Base-by-base conservation (phyloP, 2,113 vertebrate genomes). In the Dicentrarchus labrax region DNA sequence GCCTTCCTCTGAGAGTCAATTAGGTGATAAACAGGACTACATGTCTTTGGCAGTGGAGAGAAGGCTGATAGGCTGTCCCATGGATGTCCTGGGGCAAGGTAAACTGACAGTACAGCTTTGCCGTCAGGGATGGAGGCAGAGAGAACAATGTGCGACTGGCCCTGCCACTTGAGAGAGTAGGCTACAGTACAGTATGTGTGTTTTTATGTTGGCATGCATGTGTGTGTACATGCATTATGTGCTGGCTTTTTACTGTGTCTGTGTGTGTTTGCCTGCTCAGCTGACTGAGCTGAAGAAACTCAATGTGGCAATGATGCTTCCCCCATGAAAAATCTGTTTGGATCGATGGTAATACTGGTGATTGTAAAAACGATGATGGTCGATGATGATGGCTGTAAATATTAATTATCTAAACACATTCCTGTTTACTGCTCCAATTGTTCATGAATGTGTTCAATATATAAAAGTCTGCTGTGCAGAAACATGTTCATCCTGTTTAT, bases 1-100 rank as follows among this genome's bases (percentile, higher is more conserved):
- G 93, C 87, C 89, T 94, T 96, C 95, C 95, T 96, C 90, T 87
- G 96, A 96, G 96, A 96, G 95, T 96, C 94, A 97, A 96, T 97
- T 97, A 96, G 93, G 90, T 96, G 95, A 96, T 94, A 96, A 97
- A 96, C 92, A 97, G 95, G 86, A 83, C 85, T 85, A 73, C 86
- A 94, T 94, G 92, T 91, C 88, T 91, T 85, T 72, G 86, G 82
- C 93, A 94, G 93, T 30, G 86, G 94, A 93, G 88, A 93, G 89
- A 87, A 89, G 92, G 87, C 91, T 84, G 91, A 93, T 81, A 82
- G 90, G 82, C 88, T 94, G 95, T 97, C 94, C 91, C 85, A 90
- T 87, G 88, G 87, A 95, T 96, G 95, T 97, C 96, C 92, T 95
- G 89, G 91, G 95, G 95, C 96, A 96, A 93, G 94, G 91, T 95